A percentile compares a stretch with the other conserved stretches of the same genome.
Evolutionary conservation across 2,797 vertebrate genomes (phyloP).

Genomic region (Syndactyla subalaris): DNA sequence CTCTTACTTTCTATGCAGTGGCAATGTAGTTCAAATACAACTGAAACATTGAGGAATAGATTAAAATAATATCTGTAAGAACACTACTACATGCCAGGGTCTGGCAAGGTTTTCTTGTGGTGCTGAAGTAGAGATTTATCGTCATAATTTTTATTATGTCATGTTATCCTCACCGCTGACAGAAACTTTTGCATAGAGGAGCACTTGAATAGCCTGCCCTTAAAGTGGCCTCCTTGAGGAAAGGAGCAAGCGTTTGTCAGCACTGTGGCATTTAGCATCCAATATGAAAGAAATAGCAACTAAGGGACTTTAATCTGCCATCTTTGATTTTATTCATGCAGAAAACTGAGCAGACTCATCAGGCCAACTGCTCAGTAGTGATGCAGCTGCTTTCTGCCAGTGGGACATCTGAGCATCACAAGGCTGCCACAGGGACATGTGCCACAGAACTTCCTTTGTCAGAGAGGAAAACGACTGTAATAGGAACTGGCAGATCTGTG

Average conservation of each 20-base stretch:
- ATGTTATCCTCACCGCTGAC: not conserved
- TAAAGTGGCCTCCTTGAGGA: not conserved
- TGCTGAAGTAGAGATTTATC: not conserved
- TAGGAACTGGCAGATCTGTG: conserved; percentile 28
- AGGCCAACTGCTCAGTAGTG: not conserved
- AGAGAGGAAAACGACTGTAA: not conserved
- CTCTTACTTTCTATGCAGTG: not conserved
- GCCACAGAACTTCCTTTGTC: not conserved
- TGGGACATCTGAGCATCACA: not conserved
- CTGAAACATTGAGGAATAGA: not conserved
- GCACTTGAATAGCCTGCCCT: not conserved
- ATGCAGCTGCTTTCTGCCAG: conserved; percentile 30
- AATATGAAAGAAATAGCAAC: not conserved
- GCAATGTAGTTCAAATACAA: not conserved
- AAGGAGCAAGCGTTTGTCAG: not conserved
- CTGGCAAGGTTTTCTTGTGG: not conserved
- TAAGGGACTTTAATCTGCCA: not conserved
- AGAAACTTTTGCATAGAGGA: not conserved
- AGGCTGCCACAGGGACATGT: not conserved
- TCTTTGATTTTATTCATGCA: not conserved
- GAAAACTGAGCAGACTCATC: not conserved
- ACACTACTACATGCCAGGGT: not conserved
- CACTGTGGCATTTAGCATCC: not conserved
- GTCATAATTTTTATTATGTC: not conserved
- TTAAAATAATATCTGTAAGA: not conserved